Base-by-base conservation (phyloP, 2,888 invertebrate genomes). In the Cheilosia grossa region DNA sequence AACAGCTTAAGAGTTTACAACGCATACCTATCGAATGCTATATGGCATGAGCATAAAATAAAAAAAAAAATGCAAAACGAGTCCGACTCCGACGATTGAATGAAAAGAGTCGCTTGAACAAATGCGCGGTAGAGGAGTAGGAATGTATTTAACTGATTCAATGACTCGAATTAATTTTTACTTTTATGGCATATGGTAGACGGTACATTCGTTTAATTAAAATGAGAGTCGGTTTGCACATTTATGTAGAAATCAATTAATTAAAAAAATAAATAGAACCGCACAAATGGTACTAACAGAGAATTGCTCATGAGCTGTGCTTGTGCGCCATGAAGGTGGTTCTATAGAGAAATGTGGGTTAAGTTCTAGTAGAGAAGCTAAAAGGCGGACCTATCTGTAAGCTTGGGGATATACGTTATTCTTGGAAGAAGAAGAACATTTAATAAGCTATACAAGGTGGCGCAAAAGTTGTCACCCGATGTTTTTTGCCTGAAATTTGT, bases 11-110 rank as follows among this genome's bases (percentile, higher is more conserved):
- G 24, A 70, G 51, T 47, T 37, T 66, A 30, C n/a, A 82, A 40
- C 64, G 40, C 70, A 77, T 66, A 66, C 64, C 64, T 53, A 59
- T 42, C 59, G 49, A 19, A 72, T 72, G 79, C 73, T 53, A 73
- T 13, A 49, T 73, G 59, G 10, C 9, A n/a, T 24, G 17, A 10
- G 63, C 53, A 54, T 10, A 19, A 33, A 61, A 21, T 30, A 30
- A 66, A 27, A 56, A 49, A 17, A 63, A 49, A 17, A 63, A 69
- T 58, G 51, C 53, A 59, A 70, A 78, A 70, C 78, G 40, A 69
- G 67, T 61, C 37, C 37, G 21, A n/a, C 42, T 37, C 6, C 27
- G 27, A 27, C 27, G 27, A 27, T 27, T 7, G 6, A 27, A 27
- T 27, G 7, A 6, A 27, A 27, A 27, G 30, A 69, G 40, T 64